Conservation (phyloP, 2,797 vertebrate species). For the Toxotes lorentzi region DNA sequence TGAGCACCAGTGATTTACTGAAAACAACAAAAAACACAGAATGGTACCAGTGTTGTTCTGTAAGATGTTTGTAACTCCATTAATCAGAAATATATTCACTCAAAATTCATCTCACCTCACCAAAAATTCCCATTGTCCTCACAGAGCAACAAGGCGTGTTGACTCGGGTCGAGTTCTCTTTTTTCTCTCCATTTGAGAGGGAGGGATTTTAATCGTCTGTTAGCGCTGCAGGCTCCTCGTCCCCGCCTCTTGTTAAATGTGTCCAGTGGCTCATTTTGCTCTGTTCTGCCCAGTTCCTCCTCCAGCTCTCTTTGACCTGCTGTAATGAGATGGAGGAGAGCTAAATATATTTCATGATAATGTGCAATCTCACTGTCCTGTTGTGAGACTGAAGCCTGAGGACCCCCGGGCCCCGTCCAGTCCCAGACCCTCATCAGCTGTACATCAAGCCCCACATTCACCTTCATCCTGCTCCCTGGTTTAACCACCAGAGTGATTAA, state of each 20-base stretch:
- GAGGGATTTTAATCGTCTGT: conserved; percentile 27
- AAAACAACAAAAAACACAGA: no score
- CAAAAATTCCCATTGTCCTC: neutral
- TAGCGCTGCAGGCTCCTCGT: conserved; percentile 17
- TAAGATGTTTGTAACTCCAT: no score
- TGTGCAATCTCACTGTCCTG: conserved; percentile 56
- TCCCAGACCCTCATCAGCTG: conserved; percentile 45
- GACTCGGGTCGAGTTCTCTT: neutral
- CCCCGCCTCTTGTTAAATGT: conserved; percentile 51
- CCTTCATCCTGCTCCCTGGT: conserved; percentile 33
- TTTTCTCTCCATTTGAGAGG: neutral
- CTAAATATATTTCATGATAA: conserved; percentile 66
- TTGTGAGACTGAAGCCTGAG: conserved; percentile 34
- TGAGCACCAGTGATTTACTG: no score
- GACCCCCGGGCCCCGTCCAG: neutral
- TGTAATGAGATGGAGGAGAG: conserved; percentile 58
- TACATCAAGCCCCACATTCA: conserved; percentile 35
- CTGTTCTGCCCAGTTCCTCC: conserved; percentile 45
- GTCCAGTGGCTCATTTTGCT: conserved; percentile 44
- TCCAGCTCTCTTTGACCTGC: conserved; percentile 65
- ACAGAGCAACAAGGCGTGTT: neutral
- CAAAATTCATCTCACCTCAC: neutral
- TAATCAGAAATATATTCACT: neutral
- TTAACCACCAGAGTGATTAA: conserved; percentile 14
- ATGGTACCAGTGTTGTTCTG: no score